Evolutionary conservation across 2,888 invertebrate species (phyloP), one percentile per base, ranked within the genome.

Genomic region (Electrophaes corylata): DNA sequence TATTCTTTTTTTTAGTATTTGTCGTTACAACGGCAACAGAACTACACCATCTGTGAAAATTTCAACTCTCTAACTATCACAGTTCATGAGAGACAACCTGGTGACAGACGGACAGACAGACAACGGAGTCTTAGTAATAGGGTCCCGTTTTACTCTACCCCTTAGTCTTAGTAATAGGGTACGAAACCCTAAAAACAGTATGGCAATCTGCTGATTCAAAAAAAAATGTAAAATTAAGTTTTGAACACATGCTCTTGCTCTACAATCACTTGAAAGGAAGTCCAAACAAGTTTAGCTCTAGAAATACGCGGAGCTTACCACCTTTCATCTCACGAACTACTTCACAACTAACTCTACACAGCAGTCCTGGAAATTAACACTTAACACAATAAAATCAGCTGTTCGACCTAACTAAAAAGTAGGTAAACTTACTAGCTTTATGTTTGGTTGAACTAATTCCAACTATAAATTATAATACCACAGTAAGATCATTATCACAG

Each of bases 291-390:
- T 73, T 75, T 44, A 50, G 57, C 59, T 45, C 37, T 64, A 67
- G 70, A 69, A 70, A 67, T 58, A 64, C 66, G 65, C 67, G 56
- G 57, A 55, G 61, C 53, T 62, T 53, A 65, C 47, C 60, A 70
- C 66, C 66, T 73, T 66, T 66, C 58, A 65, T 64, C 48, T 39
- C 19, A 23, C 40, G 46, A 37, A 53, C 33, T 31, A 18, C 51
- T 52, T 29, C 35, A 33, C 20, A 48, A 55, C 19, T 48, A 48
- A 35, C 37, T 37, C 37, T 12, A 37, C 26, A 31, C 35, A 16
- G 33, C 20, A 45, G 31, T 31, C 11, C 14, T 23, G 44, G 35
- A 37, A 35, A 51, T 44, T 35, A 33, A 23, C 26, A 49, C 40
- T 48, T 48, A 35, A 35, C 20, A 31, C 31, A 31, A 43, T 43